Percentiles rank a stretch among this genome's conserved stretches.
These are phyloP conservation scores for Ivindomyrus marchei DNA, from an alignment of 2,113 vertebrate species.

Conservation along the genomic window DNA sequence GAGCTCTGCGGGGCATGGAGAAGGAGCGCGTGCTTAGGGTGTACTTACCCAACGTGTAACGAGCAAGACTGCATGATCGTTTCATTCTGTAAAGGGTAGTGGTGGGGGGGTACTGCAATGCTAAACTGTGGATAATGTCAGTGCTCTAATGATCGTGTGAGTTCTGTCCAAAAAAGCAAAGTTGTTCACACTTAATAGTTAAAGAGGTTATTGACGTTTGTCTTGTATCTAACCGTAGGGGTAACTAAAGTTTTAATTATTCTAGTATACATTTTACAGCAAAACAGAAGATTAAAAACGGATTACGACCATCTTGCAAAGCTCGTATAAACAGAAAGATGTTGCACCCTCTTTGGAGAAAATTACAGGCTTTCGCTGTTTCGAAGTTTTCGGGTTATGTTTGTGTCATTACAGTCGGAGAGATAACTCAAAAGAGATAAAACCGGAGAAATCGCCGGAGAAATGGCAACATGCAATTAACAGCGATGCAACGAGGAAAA, in stretches of 20 bases:
- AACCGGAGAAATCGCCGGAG: neutral
- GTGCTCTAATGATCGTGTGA: neutral
- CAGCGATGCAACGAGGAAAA: neutral
- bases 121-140: neutral
- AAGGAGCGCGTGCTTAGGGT: constrained; percentile 19
- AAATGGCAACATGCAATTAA: neutral
- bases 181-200: neutral
- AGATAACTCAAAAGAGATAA: neutral
- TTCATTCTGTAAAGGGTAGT: neutral
- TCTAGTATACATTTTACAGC: neutral
- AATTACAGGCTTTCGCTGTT: neutral
- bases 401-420: neutral
- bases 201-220: neutral
- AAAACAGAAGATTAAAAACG: neutral
- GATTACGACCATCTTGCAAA: neutral
- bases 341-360: neutral
- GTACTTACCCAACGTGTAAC: neutral
- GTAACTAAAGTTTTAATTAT: neutral
- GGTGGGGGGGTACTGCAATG: neutral
- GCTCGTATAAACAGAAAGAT: neutral
- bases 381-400: neutral
- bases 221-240: neutral
- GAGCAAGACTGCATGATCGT: neutral
- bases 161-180: neutral
- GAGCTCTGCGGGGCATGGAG: constrained; percentile 67